A percentile compares a stretch with the other conserved stretches of the same genome.
Evolutionary conservation across 1,140 invertebrate species (phyloP).

Genomic region (Argopecten irradians): DNA sequence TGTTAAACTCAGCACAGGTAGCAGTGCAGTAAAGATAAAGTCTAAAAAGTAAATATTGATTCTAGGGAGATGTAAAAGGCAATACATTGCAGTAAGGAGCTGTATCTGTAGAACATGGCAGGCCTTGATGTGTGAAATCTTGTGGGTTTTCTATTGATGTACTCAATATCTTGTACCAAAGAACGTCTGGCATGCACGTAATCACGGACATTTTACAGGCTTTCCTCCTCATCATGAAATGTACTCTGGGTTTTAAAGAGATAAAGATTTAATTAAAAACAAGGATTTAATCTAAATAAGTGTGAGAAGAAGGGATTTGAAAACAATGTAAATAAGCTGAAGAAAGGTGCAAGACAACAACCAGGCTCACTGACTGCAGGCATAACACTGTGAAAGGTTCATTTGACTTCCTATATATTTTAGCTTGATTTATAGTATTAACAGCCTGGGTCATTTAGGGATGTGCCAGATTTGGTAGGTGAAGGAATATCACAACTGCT

Average conservation of each 20-base stretch:
- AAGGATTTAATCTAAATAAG: neutral
- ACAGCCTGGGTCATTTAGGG: too few relatives aligned
- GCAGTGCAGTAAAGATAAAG: neutral
- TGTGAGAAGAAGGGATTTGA: conserved; percentile 32
- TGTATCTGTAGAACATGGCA: neutral
- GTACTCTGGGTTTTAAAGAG: neutral
- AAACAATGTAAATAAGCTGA: neutral
- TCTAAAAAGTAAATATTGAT: neutral
- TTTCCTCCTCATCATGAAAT: neutral
- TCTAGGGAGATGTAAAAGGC: neutral
- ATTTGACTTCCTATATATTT: too few relatives aligned
- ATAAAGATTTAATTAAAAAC: conserved; percentile 1
- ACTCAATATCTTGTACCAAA: neutral
- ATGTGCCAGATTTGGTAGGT: too few relatives aligned
- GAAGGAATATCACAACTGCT: too few relatives aligned
- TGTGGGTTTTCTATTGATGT: neutral
- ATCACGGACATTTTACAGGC: neutral
- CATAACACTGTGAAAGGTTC: too few relatives aligned
- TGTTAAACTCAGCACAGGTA: neutral
- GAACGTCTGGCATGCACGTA: neutral
- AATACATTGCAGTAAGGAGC: neutral
- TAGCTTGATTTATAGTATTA: too few relatives aligned
- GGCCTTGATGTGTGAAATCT: conserved; percentile 3
- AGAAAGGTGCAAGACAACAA: too few relatives aligned
- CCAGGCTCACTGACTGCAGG: too few relatives aligned